Evolutionary conservation across 2,888 invertebrate genomes (phyloP).

Genomic region (Drosophila kambysellisi): DNA sequence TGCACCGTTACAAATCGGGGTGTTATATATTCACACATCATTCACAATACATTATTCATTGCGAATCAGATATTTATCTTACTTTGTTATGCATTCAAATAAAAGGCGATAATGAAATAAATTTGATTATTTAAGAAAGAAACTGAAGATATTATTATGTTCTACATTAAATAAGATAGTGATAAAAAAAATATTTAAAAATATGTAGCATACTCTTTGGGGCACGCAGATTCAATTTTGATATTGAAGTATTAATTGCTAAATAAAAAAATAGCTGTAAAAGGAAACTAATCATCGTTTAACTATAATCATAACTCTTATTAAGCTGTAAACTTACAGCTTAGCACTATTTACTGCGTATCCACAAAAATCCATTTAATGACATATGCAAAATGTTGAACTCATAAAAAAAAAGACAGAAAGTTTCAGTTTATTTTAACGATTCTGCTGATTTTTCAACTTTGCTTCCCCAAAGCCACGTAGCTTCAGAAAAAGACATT

Average conservation of each 20-base stretch:
- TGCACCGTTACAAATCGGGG: conserved; percentile 59
- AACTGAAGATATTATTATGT: background rate
- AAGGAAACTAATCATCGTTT: background rate
- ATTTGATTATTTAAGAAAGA: background rate
- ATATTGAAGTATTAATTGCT: background rate
- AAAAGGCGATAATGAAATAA: conserved; percentile 15
- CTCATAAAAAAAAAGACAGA: background rate
- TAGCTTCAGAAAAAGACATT: conserved; percentile 26
- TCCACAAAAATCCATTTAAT: conserved; percentile 2
- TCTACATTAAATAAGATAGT: background rate
- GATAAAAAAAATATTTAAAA: no score
- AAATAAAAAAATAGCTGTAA: background rate
- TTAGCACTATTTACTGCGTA: background rate
- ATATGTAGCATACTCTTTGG: conserved; percentile 9
- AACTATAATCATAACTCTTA: background rate
- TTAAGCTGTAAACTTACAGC: background rate
- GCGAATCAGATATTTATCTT: conserved; percentile 28
- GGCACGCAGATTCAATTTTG: background rate
- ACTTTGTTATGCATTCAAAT: conserved; percentile 21
- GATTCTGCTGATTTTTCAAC: conserved; percentile 14
- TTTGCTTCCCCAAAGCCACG: background rate
- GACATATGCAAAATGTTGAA: background rate
- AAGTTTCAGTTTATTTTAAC: conserved; percentile 24
- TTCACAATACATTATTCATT: conserved; percentile 56
- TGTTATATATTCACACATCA: conserved; percentile 54